phyloP scores from a whole-genome alignment of 2,888 invertebrate genomes.

The Sisyra terminalis region DNA sequence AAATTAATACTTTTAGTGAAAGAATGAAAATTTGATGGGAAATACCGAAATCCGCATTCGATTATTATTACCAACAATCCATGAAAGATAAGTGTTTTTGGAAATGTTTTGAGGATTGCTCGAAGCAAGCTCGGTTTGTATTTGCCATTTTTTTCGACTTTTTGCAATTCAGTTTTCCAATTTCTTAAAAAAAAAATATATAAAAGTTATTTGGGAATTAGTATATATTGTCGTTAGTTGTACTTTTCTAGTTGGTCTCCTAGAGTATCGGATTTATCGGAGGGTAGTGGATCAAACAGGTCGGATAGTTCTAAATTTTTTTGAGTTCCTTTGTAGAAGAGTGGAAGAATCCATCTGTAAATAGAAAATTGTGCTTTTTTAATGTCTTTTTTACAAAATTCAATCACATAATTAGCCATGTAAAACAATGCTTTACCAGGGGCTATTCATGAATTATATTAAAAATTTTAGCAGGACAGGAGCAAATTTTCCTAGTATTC shows the following conservation, averaged over 20 bases:
- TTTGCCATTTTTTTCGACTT: background rate
- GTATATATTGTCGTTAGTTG: too few relatives aligned
- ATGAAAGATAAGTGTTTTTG: background rate
- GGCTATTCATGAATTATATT: too few relatives aligned
- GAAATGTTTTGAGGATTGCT: conserved; percentile 1
- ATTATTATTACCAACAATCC: background rate
- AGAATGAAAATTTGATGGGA: background rate
- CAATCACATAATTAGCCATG: too few relatives aligned
- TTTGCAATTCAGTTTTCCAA: background rate
- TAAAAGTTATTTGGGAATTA: too few relatives aligned
- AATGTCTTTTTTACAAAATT: too few relatives aligned
- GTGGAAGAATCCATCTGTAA: background rate
- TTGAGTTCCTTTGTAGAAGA: background rate
- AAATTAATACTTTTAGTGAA: background rate
- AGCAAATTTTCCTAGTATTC: too few relatives aligned
- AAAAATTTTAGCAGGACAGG: too few relatives aligned
- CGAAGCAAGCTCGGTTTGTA: conserved; percentile 1
- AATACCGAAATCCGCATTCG: conserved; percentile 3
- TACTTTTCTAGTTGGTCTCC: conserved; percentile 3
- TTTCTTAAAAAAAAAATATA: background rate
- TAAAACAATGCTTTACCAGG: too few relatives aligned
- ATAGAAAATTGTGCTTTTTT: too few relatives aligned
- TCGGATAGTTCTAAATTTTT: background rate
- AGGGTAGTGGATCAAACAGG: background rate
- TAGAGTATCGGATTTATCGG: background rate